Percentiles rank a stretch among this genome's conserved stretches.
phyloP scores from a whole-genome alignment of 2,113 vertebrate species.

The Struthio camelus region DNA sequence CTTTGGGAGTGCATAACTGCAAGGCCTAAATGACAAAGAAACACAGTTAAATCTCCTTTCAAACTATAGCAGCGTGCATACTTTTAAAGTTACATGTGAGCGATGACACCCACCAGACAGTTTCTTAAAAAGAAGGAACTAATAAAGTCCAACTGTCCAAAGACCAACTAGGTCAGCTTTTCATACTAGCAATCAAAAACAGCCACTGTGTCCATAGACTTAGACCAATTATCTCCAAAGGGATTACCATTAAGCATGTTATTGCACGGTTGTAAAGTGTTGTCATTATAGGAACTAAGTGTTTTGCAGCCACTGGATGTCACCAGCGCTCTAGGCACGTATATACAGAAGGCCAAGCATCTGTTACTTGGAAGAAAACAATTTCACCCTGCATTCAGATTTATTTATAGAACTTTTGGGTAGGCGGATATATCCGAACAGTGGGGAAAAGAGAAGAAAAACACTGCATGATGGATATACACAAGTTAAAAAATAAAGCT shows the following conservation, averaged over 20 bases:
- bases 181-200: neutral
- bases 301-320: conserved; percentile 61
- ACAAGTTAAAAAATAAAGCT: conserved; percentile 34
- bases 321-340: neutral
- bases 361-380: conserved; percentile 49
- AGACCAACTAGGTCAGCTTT: neutral
- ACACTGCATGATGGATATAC: neutral
- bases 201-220: neutral
- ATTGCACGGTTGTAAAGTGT: neutral
- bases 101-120: neutral
- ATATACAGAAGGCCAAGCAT: neutral
- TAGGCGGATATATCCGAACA: conserved; percentile 22
- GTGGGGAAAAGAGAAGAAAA: conserved; percentile 11
- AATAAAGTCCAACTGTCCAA: neutral
- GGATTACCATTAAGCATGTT: neutral
- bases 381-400: neutral
- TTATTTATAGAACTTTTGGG: conserved; percentile 59
- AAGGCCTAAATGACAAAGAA: conserved; percentile 78
- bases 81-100: fast-evolving
- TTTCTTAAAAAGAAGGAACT: neutral
- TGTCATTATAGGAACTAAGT: neutral
- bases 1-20: conserved; percentile 98
- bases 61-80: fast-evolving
- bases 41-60: neutral
- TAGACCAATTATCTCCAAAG: neutral